Conservation (phyloP, 2,888 invertebrate species). For the Microctonus hyperodae region DNA sequence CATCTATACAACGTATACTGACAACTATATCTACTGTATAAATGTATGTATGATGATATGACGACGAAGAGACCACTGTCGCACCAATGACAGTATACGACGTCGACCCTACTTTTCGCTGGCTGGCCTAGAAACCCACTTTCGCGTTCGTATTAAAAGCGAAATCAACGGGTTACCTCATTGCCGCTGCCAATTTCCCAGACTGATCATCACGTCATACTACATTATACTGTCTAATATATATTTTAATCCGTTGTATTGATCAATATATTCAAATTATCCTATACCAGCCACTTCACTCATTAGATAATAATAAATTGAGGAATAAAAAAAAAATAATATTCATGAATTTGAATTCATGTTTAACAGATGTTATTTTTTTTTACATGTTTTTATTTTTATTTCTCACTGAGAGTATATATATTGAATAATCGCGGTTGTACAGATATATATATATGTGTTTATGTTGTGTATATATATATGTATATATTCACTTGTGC, state of each 20-base stretch:
- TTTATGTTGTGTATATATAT: too few relatives aligned
- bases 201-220: constrained; percentile 26
- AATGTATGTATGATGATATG: neutral
- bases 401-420: neutral
- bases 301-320: neutral
- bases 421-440: constrained; percentile 19
- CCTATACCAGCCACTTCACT: neutral
- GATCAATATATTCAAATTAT: neutral
- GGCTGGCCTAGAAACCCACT: constrained; percentile 54
- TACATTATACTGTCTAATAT: constrained; percentile 7
- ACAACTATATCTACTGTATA: too few relatives aligned
- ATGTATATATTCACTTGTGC: constrained; percentile 17
- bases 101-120: constrained; percentile 46
- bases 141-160: constrained; percentile 56
- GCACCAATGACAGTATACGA: neutral
- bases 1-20: neutral
- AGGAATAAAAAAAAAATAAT: neutral
- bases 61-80: neutral
- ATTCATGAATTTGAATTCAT: neutral
- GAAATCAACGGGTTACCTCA: constrained; percentile 51
- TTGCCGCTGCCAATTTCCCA: constrained; percentile 42
- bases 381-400: neutral
- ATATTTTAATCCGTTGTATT: neutral
- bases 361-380: neutral
- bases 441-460: neutral